Evolutionary conservation across 2,888 invertebrate genomes (phyloP).

Genomic region (Plebejus anna): DNA sequence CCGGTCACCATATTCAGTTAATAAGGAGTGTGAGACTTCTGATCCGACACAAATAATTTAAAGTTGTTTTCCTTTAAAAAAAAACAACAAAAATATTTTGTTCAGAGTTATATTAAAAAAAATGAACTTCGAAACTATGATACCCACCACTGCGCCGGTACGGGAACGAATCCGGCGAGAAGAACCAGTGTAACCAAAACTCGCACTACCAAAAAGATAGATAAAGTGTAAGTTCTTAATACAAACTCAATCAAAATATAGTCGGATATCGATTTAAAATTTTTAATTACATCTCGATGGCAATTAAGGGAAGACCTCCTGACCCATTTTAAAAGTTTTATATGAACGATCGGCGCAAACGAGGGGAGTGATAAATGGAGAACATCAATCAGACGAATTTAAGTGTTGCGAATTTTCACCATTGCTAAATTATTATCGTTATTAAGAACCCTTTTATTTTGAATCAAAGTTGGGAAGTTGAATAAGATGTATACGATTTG

Average conservation of each 20-base stretch:
- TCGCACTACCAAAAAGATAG: too few relatives aligned
- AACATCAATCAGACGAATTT: slow-evolving; percentile 76
- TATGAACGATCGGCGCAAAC: slow-evolving; percentile 54
- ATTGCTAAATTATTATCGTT: slow-evolving; percentile 55
- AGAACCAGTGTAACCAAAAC: too few relatives aligned
- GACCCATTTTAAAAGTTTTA: slow-evolving; percentile 78
- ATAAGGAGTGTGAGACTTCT: too few relatives aligned
- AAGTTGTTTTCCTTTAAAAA: too few relatives aligned
- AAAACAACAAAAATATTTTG: too few relatives aligned
- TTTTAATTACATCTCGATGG: slow-evolving; percentile 69
- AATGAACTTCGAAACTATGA: too few relatives aligned
- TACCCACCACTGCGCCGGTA: too few relatives aligned
- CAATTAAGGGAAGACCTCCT: slow-evolving; percentile 70
- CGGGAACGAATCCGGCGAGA: too few relatives aligned
- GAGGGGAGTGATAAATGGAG: slow-evolving; percentile 77
- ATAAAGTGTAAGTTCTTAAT: slow-evolving; percentile 1
- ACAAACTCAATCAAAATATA: slow-evolving; percentile 36
- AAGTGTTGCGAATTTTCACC: slow-evolving; percentile 75
- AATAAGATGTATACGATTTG: slow-evolving; percentile 19
- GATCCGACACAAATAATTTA: too few relatives aligned
- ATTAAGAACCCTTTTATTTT: slow-evolving; percentile 57
- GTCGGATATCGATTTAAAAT: slow-evolving; percentile 58
- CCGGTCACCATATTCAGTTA: too few relatives aligned
- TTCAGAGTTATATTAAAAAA: too few relatives aligned
- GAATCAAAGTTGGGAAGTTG: slow-evolving; percentile 34